phyloP scores from a whole-genome alignment of 2,113 vertebrate genomes.

The Anas platyrhynchos region DNA sequence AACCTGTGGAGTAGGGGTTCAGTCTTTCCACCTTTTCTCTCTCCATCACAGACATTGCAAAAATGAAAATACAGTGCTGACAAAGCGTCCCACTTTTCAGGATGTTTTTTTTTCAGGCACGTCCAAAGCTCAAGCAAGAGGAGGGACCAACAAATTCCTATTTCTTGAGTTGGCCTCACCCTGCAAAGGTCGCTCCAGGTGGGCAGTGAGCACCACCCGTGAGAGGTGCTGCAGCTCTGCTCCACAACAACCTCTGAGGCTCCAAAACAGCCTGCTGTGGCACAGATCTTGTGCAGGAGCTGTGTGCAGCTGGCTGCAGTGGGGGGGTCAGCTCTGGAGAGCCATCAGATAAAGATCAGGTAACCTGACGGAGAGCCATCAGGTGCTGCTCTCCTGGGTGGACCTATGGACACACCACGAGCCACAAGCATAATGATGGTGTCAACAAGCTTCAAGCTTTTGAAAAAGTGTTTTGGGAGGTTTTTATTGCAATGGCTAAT shows the following conservation, averaged over 20 bases:
- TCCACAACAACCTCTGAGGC: neutral
- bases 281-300: rapidly evolving
- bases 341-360: rapidly evolving
- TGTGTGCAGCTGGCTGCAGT: neutral
- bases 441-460: neutral
- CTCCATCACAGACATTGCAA: neutral
- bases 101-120: neutral
- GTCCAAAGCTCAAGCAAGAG: neutral
- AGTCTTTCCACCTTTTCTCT: neutral
- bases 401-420: neutral
- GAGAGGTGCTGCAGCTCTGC: neutral
- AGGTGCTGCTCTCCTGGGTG: neutral
- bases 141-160: neutral
- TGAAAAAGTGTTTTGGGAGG: neutral
- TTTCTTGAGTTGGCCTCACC: neutral
- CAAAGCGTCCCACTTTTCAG: neutral
- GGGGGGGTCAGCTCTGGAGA: neutral
- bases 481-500: constrained; percentile 11
- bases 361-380: rapidly evolving
- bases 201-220: neutral
- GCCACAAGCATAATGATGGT: too few species aligned
- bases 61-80: neutral
- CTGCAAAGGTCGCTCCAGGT: neutral
- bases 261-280: neutral
- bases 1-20: neutral